A percentile compares a stretch with the other conserved stretches of the same genome.
Evolutionary conservation across 2,888 invertebrate species (phyloP).

Genomic region (Coleophora flavipennella): DNA sequence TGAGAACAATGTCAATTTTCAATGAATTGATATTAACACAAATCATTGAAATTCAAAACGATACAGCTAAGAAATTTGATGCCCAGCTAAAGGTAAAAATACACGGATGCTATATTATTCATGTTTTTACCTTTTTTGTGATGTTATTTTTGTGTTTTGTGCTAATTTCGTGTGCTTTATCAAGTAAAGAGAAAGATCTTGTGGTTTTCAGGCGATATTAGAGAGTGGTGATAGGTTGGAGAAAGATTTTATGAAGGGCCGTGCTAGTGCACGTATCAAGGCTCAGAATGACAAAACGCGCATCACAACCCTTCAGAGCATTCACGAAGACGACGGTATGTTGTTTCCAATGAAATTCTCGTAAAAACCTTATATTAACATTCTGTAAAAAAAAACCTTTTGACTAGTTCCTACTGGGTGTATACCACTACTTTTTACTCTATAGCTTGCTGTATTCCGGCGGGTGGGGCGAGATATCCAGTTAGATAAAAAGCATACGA

Average conservation of each 20-base stretch:
- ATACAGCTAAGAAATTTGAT: conserved; percentile 35
- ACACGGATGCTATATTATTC: conserved; percentile 8
- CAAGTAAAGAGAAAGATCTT: conserved; percentile 7
- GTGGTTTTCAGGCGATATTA: conserved; percentile 41
- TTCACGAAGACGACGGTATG: conserved; percentile 54
- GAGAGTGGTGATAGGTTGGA: conserved; percentile 47
- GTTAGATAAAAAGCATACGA: too few relatives aligned
- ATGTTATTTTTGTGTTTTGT: background rate
- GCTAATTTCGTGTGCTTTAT: conserved; percentile 1
- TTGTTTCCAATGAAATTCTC: background rate
- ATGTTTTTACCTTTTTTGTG: background rate
- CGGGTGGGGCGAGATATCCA: too few relatives aligned
- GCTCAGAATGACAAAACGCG: conserved; percentile 38
- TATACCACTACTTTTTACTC: too few relatives aligned
- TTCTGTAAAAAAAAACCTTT: too few relatives aligned
- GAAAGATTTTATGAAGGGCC: conserved; percentile 43
- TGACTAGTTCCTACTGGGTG: too few relatives aligned
- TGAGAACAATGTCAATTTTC: conserved; percentile 56
- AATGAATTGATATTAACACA: conserved; percentile 44
- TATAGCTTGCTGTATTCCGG: too few relatives aligned
- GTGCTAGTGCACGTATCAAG: conserved; percentile 34
- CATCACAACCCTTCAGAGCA: conserved; percentile 47
- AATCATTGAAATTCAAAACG: conserved; percentile 42
- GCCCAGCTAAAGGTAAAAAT: conserved; percentile 49
- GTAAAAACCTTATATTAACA: too few relatives aligned